Evolutionary conservation across 2,113 vertebrate species (phyloP).

Genomic region (Macquaria australasica): DNA sequence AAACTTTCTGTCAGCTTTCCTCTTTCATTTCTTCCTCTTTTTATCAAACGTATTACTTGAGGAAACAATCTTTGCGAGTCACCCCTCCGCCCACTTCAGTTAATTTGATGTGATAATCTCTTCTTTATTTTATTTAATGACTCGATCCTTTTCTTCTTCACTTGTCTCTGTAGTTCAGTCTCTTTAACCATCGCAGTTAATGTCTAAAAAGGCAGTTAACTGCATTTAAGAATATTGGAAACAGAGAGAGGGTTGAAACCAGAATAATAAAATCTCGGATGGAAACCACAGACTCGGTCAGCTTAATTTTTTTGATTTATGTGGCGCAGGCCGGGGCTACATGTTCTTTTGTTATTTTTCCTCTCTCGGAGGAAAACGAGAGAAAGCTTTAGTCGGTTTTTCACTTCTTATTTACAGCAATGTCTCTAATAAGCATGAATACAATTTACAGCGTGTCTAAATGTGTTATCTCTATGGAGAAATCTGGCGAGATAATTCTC

Average conservation of each 20-base stretch:
- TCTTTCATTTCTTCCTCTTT: constrained; percentile 14
- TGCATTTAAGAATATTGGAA: constrained; percentile 81
- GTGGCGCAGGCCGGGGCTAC: constrained; percentile 57
- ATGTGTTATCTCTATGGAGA: constrained; percentile 1
- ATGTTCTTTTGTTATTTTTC: constrained; percentile 65
- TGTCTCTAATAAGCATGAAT: constrained; percentile 13
- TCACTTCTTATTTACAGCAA: constrained; percentile 53
- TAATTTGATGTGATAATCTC: constrained; percentile 80
- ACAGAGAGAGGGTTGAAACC: constrained; percentile 78
- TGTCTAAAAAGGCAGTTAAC: constrained; percentile 78
- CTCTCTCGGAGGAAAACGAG: constrained; percentile 16
- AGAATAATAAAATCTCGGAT: constrained; percentile 83
- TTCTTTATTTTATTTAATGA: constrained; percentile 78
- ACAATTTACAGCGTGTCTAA: constrained; percentile 4
- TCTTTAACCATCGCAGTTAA: constrained; percentile 73
- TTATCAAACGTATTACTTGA: background rate
- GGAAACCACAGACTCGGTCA: constrained; percentile 78
- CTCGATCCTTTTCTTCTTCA: constrained; percentile 57
- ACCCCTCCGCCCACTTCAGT: constrained; percentile 32
- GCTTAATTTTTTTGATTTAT: constrained; percentile 74
- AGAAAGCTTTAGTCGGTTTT: constrained; percentile 8
- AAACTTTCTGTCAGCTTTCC: background rate
- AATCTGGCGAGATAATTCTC: constrained; percentile 24
- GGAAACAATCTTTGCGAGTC: constrained; percentile 21
- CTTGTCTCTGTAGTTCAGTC: constrained; percentile 55